Evolutionary conservation across 2,888 invertebrate species (phyloP).

Genomic region (Tipula vernalis): DNA sequence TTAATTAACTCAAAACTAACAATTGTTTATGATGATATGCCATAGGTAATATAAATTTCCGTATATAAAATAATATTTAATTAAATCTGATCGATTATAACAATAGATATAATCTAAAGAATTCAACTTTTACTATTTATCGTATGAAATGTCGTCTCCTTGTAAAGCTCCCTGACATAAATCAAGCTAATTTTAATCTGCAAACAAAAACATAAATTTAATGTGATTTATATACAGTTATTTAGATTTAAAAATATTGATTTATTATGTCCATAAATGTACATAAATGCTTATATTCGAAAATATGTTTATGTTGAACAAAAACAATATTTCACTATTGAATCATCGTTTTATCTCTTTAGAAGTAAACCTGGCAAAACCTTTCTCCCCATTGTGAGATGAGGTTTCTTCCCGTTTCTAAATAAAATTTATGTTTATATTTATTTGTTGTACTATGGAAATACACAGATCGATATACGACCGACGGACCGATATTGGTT

Average conservation of each 20-base stretch:
- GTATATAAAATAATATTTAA: too few relatives aligned
- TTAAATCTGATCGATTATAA: too few relatives aligned
- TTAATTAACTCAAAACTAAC: too few relatives aligned
- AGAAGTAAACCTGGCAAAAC: background rate
- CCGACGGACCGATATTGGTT: too few relatives aligned
- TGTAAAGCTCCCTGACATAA: background rate
- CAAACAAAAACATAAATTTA: background rate
- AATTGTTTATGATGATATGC: too few relatives aligned
- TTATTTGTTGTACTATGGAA: too few relatives aligned
- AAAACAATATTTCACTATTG: background rate
- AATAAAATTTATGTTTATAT: too few relatives aligned
- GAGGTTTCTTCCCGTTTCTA: background rate
- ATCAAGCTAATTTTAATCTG: background rate
- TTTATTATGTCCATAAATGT: background rate
- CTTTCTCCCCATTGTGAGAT: background rate
- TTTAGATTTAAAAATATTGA: background rate
- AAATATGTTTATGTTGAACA: background rate
- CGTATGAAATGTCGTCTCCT: too few relatives aligned
- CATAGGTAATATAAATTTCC: too few relatives aligned
- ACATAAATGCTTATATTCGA: background rate
- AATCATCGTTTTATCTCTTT: background rate
- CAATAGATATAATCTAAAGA: too few relatives aligned
- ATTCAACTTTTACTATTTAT: too few relatives aligned
- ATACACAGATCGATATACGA: too few relatives aligned
- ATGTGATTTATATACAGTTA: background rate